These are phyloP conservation scores for Pecten maximus DNA, from an alignment of 2,888 invertebrate genomes.

Conservation along the genomic window DNA sequence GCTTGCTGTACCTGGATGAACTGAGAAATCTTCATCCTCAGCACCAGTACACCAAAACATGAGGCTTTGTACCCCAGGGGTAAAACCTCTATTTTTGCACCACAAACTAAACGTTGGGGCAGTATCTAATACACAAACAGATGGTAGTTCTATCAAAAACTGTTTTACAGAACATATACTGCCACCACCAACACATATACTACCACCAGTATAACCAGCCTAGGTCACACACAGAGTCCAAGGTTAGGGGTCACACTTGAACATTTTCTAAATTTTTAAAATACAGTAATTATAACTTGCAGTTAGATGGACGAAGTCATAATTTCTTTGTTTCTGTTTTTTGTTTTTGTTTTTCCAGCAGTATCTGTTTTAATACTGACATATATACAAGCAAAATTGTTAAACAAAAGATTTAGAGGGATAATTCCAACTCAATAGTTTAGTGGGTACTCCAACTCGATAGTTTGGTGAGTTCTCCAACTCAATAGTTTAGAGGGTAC, in stretches of 20 bases:
- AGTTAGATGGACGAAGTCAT: no score
- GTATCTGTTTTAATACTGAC: no score
- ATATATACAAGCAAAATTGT: no score
- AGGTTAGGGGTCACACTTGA: neutral
- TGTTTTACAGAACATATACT: neutral
- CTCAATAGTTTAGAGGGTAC: no score
- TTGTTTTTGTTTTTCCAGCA: no score
- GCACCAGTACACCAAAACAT: neutral
- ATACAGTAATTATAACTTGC: no score
- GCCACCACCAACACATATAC: neutral
- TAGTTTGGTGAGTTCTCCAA: no score
- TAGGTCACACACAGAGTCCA: neutral
- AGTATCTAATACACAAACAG: slow-evolving; percentile 13
- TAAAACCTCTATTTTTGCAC: neutral
- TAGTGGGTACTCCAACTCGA: no score
- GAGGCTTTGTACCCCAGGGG: neutral
- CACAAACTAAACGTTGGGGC: neutral
- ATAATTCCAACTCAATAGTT: no score
- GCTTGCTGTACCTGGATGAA: neutral
- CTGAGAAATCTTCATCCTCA: slow-evolving; percentile 2
- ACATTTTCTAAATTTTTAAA: neutral
- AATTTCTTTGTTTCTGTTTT: no score
- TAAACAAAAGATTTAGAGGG: no score
- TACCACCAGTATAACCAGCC: neutral
- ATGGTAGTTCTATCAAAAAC: neutral